phyloP scores from a whole-genome alignment of 2,113 vertebrate species.

The Oncorhynchus kisutch region DNA sequence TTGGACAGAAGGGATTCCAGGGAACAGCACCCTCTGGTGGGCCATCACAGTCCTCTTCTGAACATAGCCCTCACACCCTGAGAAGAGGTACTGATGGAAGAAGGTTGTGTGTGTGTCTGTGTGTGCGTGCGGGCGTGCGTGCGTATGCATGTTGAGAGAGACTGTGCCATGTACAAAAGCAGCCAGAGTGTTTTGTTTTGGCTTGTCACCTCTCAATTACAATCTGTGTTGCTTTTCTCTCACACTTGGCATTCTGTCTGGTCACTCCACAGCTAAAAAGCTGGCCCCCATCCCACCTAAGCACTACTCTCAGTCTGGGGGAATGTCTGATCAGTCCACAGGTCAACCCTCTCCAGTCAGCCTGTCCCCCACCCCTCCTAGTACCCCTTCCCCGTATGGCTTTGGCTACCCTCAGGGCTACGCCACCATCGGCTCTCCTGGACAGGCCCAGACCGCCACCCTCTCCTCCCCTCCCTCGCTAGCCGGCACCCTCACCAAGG shows the following conservation, averaged over 20 bases:
- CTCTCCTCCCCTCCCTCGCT: conserved; percentile 80
- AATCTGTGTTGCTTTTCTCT: neutral
- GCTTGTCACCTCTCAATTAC: neutral
- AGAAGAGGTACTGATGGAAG: conserved; percentile 79
- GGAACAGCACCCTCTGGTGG: conserved; percentile 65
- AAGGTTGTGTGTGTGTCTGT: neutral
- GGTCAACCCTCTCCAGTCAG: conserved; percentile 86
- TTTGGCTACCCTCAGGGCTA: conserved; percentile 82
- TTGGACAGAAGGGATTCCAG: conserved; percentile 82
- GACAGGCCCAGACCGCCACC: conserved; percentile 68
- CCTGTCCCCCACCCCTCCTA: conserved; percentile 86
- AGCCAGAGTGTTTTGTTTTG: neutral
- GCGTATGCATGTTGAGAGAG: neutral
- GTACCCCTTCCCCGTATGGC: conserved; percentile 86
- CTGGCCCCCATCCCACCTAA: conserved; percentile 83
- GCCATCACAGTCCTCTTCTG: conserved; percentile 65
- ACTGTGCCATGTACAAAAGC: neutral
- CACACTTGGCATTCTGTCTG: neutral
- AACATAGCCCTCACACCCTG: conserved; percentile 84
- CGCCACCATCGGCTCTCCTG: conserved; percentile 72
- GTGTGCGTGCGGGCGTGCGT: neutral
- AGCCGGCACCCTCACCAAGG: conserved; percentile 81
- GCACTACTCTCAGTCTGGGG: conserved; percentile 74
- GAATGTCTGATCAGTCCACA: conserved; percentile 77
- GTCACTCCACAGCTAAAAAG: conserved; percentile 77